Conservation (phyloP, 2,113 vertebrate genomes). For the Myiagra hebetior region DNA sequence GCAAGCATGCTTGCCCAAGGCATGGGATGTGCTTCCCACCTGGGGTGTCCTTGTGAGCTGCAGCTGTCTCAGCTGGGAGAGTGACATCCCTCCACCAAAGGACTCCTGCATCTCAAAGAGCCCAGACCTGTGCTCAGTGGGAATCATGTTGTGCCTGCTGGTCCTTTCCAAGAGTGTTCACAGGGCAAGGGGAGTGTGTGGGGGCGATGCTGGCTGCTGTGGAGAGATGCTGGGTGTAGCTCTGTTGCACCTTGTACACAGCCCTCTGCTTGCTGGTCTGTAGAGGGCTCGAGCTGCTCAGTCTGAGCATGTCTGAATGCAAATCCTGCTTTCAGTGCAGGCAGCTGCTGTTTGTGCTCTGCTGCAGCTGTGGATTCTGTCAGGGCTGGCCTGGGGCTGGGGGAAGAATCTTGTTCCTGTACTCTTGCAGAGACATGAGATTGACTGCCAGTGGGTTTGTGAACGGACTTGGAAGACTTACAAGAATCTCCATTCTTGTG, state of each 20-base stretch:
- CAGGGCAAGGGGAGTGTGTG: fast-evolving
- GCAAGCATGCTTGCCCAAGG: fast-evolving
- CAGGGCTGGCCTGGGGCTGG: neutral
- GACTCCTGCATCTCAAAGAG: fast-evolving
- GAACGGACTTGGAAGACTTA: neutral
- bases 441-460: neutral
- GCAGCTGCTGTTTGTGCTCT: neutral
- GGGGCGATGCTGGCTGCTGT: fast-evolving
- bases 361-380: fast-evolving
- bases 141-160: neutral
- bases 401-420: fast-evolving
- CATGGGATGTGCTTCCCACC: fast-evolving
- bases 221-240: neutral
- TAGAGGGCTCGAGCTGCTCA: fast-evolving
- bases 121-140: too few relatives aligned
- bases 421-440: fast-evolving
- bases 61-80: neutral
- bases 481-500: fast-evolving
- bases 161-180: fast-evolving
- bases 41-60: neutral
- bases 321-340: fast-evolving
- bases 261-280: neutral
- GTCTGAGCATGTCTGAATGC: fast-evolving
- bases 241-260: neutral
- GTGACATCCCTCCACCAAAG: neutral